Evolutionary conservation across 2,113 vertebrate species (phyloP), one percentile per base, ranked within the genome.

Genomic region (Condylura cristata): DNA sequence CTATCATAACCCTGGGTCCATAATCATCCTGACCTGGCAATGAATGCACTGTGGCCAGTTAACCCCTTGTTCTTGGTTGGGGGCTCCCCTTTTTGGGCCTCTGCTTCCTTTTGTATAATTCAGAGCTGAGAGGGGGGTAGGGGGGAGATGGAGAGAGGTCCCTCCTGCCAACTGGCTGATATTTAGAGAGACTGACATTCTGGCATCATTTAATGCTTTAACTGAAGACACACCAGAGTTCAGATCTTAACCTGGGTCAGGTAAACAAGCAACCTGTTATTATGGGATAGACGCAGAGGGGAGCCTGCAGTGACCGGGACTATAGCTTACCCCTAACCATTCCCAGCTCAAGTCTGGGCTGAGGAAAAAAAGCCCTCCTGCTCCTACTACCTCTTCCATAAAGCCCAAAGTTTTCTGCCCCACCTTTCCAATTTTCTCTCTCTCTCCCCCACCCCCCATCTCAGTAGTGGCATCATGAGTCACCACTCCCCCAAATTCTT

Each of bases 121-220:
- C 13, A 24, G 28, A 71, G 30, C 61, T 20, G 6, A 48, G 13
- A 24, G 13, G 37, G 37, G 30, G 8, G 66, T 12, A 24, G 13
- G 37, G 37, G 30, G 8, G 66, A 16, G 53, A 74, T 76, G 20
- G 30, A 78, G 60, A 71, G 78, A 72, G 2, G 11, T 30, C 48
- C 78, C 68, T 72, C 81, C 53, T 48, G 34, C 68, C 20, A 37
- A 79, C 75, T 24, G 6, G 28, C 44, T 76, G 78, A 78, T 74
- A 34, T 41, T 91, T 44, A 86, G 32, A 91, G 22, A 78, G 53
- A n/a, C 83, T 83, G 80, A 86, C 58, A 89, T 68, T 90, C 87
- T 89, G 89, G 66, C 48, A 70, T 92, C 76, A 41, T 48, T 74
- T n/a, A 78, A 63, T 26, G 12, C 70, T 95, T 93, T 74, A 78